A percentile compares a stretch with the other conserved stretches of the same genome.
Evolutionary conservation across 2,797 vertebrate species (phyloP).

Genomic region (Nannoperca obscura): DNA sequence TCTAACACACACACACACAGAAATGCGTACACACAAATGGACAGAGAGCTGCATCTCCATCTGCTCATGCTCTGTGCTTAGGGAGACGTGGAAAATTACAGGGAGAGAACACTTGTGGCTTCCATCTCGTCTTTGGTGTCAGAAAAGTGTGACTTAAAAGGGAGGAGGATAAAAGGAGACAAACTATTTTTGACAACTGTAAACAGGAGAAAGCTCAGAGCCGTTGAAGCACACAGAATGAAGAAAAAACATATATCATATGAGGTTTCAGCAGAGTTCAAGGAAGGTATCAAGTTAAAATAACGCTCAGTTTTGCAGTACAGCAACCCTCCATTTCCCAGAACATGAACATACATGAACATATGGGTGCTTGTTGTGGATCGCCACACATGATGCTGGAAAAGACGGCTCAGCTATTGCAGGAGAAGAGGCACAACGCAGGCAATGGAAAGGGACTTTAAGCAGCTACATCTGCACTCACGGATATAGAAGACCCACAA

Average conservation of each 20-base stretch:
- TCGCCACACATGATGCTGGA: conserved; percentile 59
- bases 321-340: conserved; percentile 8
- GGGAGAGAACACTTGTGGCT: conserved; percentile 77
- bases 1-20: conserved; percentile 34
- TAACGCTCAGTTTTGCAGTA: conserved; percentile 11
- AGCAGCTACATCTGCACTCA: conserved; percentile 66
- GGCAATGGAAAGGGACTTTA: conserved; percentile 56
- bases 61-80: conserved; percentile 72
- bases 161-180: conserved; percentile 69
- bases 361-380: conserved; percentile 14
- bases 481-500: conserved; percentile 69
- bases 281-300: conserved; percentile 42
- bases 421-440: conserved; percentile 36
- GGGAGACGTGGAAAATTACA: conserved; percentile 81
- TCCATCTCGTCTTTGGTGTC: conserved; percentile 77
- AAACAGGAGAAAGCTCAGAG: conserved; percentile 64
- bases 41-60: conserved; percentile 72
- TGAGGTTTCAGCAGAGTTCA: conserved; percentile 37
- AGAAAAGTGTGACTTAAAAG: conserved; percentile 78
- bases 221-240: conserved; percentile 35
- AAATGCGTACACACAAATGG: conserved; percentile 40
- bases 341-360: conserved; percentile 18
- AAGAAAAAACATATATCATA: conserved; percentile 3
- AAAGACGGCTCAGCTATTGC: conserved; percentile 30
- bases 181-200: conserved; percentile 75